Base-by-base conservation (phyloP, 2,888 invertebrate species). In the Noctua janthina region DNA sequence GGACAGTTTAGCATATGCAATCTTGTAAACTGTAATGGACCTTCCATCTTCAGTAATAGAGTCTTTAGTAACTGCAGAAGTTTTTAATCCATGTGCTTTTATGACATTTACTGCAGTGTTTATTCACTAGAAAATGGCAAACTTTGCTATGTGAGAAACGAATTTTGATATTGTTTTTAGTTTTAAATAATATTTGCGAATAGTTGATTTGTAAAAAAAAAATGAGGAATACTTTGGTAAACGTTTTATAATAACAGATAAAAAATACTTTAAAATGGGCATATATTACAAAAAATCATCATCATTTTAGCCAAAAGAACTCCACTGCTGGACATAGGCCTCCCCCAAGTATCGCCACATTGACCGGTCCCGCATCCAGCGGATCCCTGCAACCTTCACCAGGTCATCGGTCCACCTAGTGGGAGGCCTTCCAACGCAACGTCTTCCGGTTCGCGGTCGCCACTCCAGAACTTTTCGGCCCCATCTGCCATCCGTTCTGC, bases 51-150 rank as follows among this genome's bases (percentile, higher is more conserved):
- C 0, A 6, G 5, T 0, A 51, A 82, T 81, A 87, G n/a, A 73
- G 80, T 78, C 17, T 23, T 71, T 56, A 39, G 8, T 73, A 5
- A 35, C 56, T 73, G 77, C 54, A 73, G 10, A 51, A 75, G 13
- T 78, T 78, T 73, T 35, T 68, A 66, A 78, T 79, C 46, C 84
- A 85, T 84, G 82, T 89, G 88, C 87, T 89, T 83, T 86, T 90
- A 87, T 90, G 90, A 89, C 84, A 80, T 92, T 93, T 91, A 92
- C 92, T 91, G 88, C 85, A 88, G 87, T 83, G 90, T 91, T 93
- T 91, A 87, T 89, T 89, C 76, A 87, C 82, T 68, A 82, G 80
- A 89, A 90, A 89, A 89, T 90, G 87, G 87, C 76, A 80, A 76
- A 20, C 23, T 75, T 83, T 79, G 76, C 74, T 78, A 81, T 80